Evolutionary conservation across 2,888 invertebrate species (phyloP).

Genomic region (Leptura quadrifasciata): DNA sequence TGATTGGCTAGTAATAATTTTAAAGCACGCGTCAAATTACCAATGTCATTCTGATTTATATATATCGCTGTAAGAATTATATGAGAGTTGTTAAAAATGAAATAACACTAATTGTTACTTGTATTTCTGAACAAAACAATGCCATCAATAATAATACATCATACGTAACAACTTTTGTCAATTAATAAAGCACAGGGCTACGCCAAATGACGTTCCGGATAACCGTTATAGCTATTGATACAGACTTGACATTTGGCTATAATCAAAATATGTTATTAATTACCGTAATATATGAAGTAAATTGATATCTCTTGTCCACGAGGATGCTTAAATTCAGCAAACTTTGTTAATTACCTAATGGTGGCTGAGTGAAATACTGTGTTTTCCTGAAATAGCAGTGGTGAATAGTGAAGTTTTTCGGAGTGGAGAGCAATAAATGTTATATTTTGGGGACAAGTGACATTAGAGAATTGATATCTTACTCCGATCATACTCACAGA

Average conservation of each 20-base stretch:
- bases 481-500: too few species aligned
- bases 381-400: slow-evolving; percentile 1
- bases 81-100: slow-evolving; percentile 1
- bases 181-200: slow-evolving; percentile 22
- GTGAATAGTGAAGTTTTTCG: not conserved
- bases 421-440: not conserved
- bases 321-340: not conserved
- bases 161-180: slow-evolving; percentile 42
- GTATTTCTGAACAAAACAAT: slow-evolving; percentile 1
- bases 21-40: too few species aligned
- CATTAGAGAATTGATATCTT: too few species aligned
- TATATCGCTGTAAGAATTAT: not conserved
- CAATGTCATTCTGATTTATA: slow-evolving; percentile 21
- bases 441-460: too few species aligned
- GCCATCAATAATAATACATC: slow-evolving; percentile 40
- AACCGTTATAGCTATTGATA: slow-evolving; percentile 1
- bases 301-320: not conserved
- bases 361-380: not conserved
- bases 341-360: not conserved
- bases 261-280: slow-evolving; percentile 20
- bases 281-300: not conserved
- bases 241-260: not conserved
- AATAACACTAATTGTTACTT: slow-evolving; percentile 24
- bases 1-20: too few species aligned
- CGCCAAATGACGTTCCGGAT: slow-evolving; percentile 26